Base-by-base conservation (phyloP, 2,797 vertebrate species). In the Cuculus canorus region DNA sequence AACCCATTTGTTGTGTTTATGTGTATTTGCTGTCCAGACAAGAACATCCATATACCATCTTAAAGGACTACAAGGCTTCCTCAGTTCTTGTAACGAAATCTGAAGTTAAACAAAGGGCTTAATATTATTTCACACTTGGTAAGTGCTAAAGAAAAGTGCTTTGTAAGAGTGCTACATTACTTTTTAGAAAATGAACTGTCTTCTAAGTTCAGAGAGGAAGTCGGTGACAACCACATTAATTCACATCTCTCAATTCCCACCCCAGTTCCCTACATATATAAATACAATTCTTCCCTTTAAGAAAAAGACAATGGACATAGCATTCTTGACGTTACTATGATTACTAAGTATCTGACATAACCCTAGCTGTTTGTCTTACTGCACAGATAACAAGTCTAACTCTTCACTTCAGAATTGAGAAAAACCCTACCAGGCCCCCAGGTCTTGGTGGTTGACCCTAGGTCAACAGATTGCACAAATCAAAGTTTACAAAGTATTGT, bases 141-240 rank as follows among this genome's bases (percentile, higher is more conserved):
- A 86, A 80, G 35, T 47, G 37, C 66, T 72, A 45, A 1, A 82
- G 54, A 28, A 89, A 93, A 71, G 35, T 5, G 7, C 41, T 45
- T 32, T 73, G 41, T 70, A 85, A 85, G 59, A 87, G 12, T 1
- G 3, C 13, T 86, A 28, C 24, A n/a, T 39, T 64, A 25, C 1
- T 2, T 33, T 69, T 61, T 88, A 56, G 9, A 32, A 54, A 94
- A 92, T 45, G 0, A 70, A 79, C 39, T 72, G 11, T 17, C 61
- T 85, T 61, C 39, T 35, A 73, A 90, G 23, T 77, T 96, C 43
- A 87, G 71, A 70, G 53, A 64, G 88, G 82, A 95, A 95, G 77
- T 1, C 72, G 59, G 72, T 81, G 59, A 61, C 33, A 78, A 65
- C 54, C 59, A 59, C 0, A 0, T 88, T 68, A 78, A 93, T 69